Evolutionary conservation across 2,888 invertebrate genomes (phyloP).

Genomic region (Zelleria hepariella): DNA sequence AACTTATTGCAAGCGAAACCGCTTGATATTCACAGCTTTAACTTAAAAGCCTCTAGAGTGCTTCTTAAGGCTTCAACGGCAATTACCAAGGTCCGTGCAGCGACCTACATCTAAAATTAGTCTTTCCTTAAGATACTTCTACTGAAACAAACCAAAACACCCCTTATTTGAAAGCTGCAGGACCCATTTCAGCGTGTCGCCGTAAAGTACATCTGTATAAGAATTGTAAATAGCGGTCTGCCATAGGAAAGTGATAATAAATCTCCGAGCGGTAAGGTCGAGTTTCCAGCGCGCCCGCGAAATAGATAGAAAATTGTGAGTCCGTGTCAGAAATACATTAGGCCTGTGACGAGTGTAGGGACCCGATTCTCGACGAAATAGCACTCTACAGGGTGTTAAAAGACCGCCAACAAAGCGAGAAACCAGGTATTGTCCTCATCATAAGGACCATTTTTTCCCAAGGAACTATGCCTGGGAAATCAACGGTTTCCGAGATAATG

Average conservation of each 20-base stretch:
- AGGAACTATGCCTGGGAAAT: too few relatives aligned
- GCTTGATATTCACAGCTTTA: conserved; percentile 19
- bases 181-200: not conserved
- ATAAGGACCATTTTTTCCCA: too few relatives aligned
- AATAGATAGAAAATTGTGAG: not conserved
- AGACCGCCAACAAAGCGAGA: too few relatives aligned
- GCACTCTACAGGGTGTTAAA: too few relatives aligned
- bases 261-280: not conserved
- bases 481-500: not conserved
- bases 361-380: not conserved
- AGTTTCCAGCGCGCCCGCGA: not conserved
- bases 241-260: not conserved
- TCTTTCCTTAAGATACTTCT: conserved; percentile 19
- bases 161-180: not conserved
- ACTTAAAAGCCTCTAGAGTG: conserved; percentile 26
- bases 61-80: conserved; percentile 33
- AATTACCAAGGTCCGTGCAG: conserved; percentile 34
- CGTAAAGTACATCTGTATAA: not conserved
- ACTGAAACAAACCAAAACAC: not conserved
- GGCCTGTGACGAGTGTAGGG: not conserved
- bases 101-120: conserved; percentile 40
- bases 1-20: not conserved
- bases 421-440: too few relatives aligned
- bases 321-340: conserved; percentile 2
- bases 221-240: conserved; percentile 2